phyloP scores from a whole-genome alignment of 2,888 invertebrate species.

The Drosophila demipolita region DNA sequence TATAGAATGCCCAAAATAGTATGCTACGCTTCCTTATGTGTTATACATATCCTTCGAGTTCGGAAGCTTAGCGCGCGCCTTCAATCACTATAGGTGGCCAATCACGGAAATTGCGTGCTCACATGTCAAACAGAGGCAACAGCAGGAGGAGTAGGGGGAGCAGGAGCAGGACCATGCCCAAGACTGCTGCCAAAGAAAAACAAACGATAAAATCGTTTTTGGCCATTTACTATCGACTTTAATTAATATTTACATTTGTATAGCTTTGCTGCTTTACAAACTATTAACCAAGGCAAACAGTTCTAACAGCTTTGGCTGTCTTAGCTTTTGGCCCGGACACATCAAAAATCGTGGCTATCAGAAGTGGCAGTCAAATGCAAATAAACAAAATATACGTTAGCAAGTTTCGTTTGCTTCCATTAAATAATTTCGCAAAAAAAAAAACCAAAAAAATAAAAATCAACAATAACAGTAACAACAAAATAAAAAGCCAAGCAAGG shows the following conservation, averaged over 20 bases:
- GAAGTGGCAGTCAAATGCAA: constrained; percentile 67
- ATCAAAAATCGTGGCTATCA: constrained; percentile 57
- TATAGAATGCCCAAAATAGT: constrained; percentile 56
- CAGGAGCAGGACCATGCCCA: background rate
- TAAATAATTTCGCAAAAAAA: constrained; percentile 58
- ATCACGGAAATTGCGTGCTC: constrained; percentile 81
- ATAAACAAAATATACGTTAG: constrained; percentile 74
- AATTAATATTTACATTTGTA: constrained; percentile 77
- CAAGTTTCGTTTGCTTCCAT: constrained; percentile 62
- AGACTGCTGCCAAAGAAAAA: constrained; percentile 35
- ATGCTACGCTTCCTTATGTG: constrained; percentile 64
- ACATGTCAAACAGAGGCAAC: constrained; percentile 70
- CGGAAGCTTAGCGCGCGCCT: constrained; percentile 64
- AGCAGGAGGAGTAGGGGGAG: constrained; percentile 11
- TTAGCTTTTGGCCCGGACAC: constrained; percentile 63
- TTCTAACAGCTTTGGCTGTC: constrained; percentile 76
- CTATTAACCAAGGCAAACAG: constrained; percentile 77
- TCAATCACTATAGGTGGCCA: constrained; percentile 74
- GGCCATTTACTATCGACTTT: constrained; percentile 82
- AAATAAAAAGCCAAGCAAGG: constrained; percentile 41
- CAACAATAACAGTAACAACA: constrained; percentile 28
- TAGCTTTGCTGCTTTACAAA: constrained; percentile 50
- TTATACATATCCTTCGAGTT: constrained; percentile 61
- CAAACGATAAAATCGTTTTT: constrained; percentile 67
- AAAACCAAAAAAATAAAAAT: constrained; percentile 16